phyloP scores from a whole-genome alignment of 2,888 invertebrate species.

The Lapara coniferarum region DNA sequence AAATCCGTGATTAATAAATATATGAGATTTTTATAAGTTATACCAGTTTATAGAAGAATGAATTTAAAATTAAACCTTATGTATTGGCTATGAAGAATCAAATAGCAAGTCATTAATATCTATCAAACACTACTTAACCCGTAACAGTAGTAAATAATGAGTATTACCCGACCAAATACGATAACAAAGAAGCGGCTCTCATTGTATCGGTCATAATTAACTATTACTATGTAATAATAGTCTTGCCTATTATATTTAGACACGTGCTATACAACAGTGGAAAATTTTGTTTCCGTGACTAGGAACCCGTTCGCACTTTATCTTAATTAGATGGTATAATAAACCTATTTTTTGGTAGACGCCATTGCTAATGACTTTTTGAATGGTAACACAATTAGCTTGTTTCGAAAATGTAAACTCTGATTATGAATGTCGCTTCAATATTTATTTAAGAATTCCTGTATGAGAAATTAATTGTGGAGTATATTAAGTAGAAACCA shows the following conservation, averaged over 20 bases:
- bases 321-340: slow-evolving; percentile 19
- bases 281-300: slow-evolving; percentile 28
- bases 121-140: slow-evolving; percentile 13
- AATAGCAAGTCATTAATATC: not conserved
- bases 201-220: slow-evolving; percentile 13
- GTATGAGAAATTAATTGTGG: too few species aligned
- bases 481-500: not conserved
- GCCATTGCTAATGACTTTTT: slow-evolving; percentile 20
- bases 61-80: not conserved
- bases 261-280: slow-evolving; percentile 28
- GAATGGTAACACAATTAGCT: slow-evolving; percentile 17
- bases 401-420: slow-evolving; percentile 10
- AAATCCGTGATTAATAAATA: not conserved
- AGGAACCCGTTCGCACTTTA: slow-evolving; percentile 6
- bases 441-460: not conserved
- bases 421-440: slow-evolving; percentile 3
- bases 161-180: not conserved
- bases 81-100: not conserved
- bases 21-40: not conserved
- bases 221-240: slow-evolving; percentile 8
- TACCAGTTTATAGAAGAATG: not conserved
- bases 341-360: slow-evolving; percentile 23
- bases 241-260: slow-evolving; percentile 30
- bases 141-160: not conserved
- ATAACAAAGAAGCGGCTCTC: slow-evolving; percentile 9